phyloP scores from a whole-genome alignment of 2,113 vertebrate genomes.

The Bambusicola thoracicus region DNA sequence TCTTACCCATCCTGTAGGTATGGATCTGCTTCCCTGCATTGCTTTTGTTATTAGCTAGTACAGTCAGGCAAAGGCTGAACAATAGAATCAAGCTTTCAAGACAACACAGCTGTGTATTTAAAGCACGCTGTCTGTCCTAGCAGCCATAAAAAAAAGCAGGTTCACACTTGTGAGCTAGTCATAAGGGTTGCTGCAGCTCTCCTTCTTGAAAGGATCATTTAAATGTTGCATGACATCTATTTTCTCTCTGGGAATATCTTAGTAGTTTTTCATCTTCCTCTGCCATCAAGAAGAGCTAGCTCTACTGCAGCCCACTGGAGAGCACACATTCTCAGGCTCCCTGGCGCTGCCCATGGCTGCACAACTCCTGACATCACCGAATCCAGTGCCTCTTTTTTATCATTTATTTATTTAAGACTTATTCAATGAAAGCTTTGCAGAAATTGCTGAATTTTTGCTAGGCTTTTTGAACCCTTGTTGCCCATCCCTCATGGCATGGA shows the following conservation, averaged over 20 bases:
- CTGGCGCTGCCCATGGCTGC: conserved; percentile 39
- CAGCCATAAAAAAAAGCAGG: conserved; percentile 25
- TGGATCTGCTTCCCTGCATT: background rate
- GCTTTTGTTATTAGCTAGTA: conserved; percentile 27
- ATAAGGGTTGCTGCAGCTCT: conserved; percentile 48
- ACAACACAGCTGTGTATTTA: conserved; percentile 60
- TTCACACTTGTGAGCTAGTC: conserved; percentile 41
- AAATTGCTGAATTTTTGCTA: background rate
- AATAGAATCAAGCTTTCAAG: conserved; percentile 50
- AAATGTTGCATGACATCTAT: conserved; percentile 74
- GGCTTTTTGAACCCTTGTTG: background rate
- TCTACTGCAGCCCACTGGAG: conserved; percentile 51
- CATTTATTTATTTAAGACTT: background rate
- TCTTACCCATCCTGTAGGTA: conserved; percentile 7
- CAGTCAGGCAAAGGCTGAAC: conserved; percentile 45
- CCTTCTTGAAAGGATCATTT: conserved; percentile 70
- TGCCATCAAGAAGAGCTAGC: conserved; percentile 54
- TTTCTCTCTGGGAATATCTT: conserved; percentile 61
- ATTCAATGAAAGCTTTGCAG: background rate
- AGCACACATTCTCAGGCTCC: conserved; percentile 1
- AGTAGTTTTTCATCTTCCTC: conserved; percentile 67
- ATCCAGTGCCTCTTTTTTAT: background rate
- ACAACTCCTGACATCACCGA: conserved; percentile 30
- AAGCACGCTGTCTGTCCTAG: conserved; percentile 27
- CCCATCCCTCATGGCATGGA: background rate